Conservation (phyloP, 2,888 invertebrate species). For the Nymphalis urticae region DNA sequence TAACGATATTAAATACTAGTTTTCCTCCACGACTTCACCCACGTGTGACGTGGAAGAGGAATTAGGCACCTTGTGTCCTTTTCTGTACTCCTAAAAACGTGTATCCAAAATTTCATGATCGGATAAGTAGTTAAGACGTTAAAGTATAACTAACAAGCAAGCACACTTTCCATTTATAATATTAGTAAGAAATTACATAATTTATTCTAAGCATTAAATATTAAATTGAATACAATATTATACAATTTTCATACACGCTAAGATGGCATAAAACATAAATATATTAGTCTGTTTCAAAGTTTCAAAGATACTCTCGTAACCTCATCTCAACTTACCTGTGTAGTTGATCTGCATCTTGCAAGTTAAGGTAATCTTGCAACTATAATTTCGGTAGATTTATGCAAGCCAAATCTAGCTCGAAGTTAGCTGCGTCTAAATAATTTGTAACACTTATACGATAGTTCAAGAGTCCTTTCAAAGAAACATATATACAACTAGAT, state of each 20-base stretch:
- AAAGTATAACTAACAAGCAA: no score
- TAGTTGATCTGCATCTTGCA: conserved; percentile 14
- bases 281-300: background rate
- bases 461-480: conserved; percentile 28
- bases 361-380: conserved; percentile 15
- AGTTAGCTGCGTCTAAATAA: conserved; percentile 26
- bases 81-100: no score
- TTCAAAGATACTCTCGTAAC: conserved; percentile 2
- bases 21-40: no score
- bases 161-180: no score
- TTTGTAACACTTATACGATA: conserved; percentile 27
- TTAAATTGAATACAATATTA: background rate
- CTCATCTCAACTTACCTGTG: conserved; percentile 4
- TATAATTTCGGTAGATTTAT: conserved; percentile 24
- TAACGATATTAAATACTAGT: no score
- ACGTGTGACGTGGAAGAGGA: no score
- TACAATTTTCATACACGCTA: background rate
- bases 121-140: no score
- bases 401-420: conserved; percentile 24
- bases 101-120: no score
- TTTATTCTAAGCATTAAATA: background rate
- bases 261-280: conserved; percentile 1
- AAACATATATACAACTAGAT: conserved; percentile 17
- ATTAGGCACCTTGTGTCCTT: no score
- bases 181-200: no score